These are phyloP conservation scores for Harpagoxenus sublaevis DNA, from an alignment of 2,888 invertebrate genomes.

Conservation along the genomic window DNA sequence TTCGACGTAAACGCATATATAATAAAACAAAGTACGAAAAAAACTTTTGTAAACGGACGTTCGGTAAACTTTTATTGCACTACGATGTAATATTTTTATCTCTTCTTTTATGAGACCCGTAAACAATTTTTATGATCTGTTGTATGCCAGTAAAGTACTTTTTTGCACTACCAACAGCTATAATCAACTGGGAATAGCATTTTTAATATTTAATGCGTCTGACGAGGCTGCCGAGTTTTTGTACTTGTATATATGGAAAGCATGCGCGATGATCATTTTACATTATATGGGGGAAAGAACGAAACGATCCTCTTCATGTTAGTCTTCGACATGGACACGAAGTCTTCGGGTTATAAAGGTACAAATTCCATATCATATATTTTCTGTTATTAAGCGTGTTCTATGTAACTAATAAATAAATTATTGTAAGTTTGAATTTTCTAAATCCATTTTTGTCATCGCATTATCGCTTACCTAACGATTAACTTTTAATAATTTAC, in stretches of 20 bases:
- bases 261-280: background rate
- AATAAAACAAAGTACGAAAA: background rate
- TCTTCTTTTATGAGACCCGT: background rate
- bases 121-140: background rate
- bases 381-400: background rate
- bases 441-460: background rate
- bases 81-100: background rate
- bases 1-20: too few relatives aligned
- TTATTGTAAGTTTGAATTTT: background rate
- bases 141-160: background rate
- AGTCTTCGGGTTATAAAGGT: conserved; percentile 9
- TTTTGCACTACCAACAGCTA: background rate
- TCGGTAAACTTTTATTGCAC: background rate
- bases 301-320: background rate
- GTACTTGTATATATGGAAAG: background rate
- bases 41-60: background rate
- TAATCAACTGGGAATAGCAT: conserved; percentile 1
- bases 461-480: background rate
- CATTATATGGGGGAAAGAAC: background rate
- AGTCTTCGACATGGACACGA: conserved; percentile 3
- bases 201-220: conserved; percentile 24
- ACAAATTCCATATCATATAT: background rate
- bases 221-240: background rate
- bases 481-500: background rate
- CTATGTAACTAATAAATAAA: background rate